Evolutionary conservation across 2,797 vertebrate species (phyloP).

Genomic region (Agapornis canus): DNA sequence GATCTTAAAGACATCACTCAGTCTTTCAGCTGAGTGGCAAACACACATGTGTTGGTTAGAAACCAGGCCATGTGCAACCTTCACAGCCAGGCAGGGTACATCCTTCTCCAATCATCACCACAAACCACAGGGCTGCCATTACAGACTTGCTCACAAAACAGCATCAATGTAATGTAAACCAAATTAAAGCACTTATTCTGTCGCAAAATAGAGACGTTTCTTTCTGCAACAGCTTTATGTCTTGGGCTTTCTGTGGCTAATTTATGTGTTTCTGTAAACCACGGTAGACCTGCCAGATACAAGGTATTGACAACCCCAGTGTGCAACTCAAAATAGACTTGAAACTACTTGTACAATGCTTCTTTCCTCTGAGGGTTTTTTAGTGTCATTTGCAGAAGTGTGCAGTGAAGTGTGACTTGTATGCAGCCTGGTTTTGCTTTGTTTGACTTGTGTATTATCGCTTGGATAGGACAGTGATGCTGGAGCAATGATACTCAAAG

Average conservation of each 20-base stretch:
- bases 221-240: not conserved
- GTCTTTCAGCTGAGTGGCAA: not conserved
- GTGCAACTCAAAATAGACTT: conserved; percentile 4
- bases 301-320: conserved; percentile 29
- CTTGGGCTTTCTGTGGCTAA: not conserved
- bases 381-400: not conserved
- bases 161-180: not conserved
- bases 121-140: not conserved
- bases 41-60: not conserved
- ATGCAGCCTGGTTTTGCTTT: conserved; percentile 6
- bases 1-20: not conserved
- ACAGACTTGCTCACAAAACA: not conserved
- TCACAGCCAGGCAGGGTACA: not conserved
- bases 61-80: not conserved
- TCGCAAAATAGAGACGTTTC: not conserved
- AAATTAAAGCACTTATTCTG: not conserved
- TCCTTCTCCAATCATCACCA: not conserved
- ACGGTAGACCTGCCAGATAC: conserved; percentile 1
- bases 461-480: not conserved
- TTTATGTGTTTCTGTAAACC: conserved; percentile 29
- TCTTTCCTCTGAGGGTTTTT: conserved; percentile 36
- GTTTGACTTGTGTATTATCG: not conserved
- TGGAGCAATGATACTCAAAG: not conserved
- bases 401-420: conserved; percentile 51
- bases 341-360: not conserved